Evolutionary conservation across 2,797 vertebrate species (phyloP).

Genomic region (Hydrolagus colliei): DNA sequence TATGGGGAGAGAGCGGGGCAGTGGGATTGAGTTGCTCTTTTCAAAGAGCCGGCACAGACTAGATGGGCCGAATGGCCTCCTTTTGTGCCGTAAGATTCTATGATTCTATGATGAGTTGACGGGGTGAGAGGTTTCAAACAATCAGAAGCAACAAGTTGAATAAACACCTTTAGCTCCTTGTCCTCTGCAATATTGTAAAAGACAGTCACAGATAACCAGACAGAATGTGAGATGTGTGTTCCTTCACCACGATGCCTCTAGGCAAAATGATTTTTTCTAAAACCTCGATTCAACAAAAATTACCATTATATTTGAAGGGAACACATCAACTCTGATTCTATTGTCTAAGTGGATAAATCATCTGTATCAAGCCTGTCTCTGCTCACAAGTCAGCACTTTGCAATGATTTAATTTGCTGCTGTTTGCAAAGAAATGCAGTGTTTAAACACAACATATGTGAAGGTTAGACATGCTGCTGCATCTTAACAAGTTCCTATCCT

Average conservation of each 20-base stretch:
- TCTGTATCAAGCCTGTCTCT: slow-evolving; percentile 66
- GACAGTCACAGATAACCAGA: too few species aligned
- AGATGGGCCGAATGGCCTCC: too few species aligned
- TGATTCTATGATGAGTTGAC: too few species aligned
- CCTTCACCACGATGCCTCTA: background rate
- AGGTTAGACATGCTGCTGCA: slow-evolving; percentile 56
- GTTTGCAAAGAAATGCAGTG: slow-evolving; percentile 47
- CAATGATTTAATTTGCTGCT: slow-evolving; percentile 71
- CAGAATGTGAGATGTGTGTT: background rate
- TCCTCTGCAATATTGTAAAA: too few species aligned
- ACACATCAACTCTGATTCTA: slow-evolving; percentile 69
- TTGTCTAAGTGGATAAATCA: slow-evolving; percentile 78
- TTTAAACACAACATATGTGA: slow-evolving; percentile 60
- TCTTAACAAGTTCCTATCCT: slow-evolving; percentile 56
- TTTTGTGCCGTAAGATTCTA: too few species aligned
- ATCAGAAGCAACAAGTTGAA: too few species aligned
- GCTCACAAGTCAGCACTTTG: slow-evolving; percentile 55
- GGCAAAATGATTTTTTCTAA: slow-evolving; percentile 38
- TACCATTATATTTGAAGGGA: slow-evolving; percentile 60
- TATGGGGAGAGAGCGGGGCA: too few species aligned
- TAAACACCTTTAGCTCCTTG: too few species aligned
- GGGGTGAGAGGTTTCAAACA: too few species aligned
- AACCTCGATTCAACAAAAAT: slow-evolving; percentile 63
- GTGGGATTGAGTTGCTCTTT: too few species aligned
- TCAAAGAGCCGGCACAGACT: too few species aligned